These are phyloP conservation scores for Stenopsyche tienmushanensis DNA, from an alignment of 1,140 invertebrate genomes.

Conservation along the genomic window DNA sequence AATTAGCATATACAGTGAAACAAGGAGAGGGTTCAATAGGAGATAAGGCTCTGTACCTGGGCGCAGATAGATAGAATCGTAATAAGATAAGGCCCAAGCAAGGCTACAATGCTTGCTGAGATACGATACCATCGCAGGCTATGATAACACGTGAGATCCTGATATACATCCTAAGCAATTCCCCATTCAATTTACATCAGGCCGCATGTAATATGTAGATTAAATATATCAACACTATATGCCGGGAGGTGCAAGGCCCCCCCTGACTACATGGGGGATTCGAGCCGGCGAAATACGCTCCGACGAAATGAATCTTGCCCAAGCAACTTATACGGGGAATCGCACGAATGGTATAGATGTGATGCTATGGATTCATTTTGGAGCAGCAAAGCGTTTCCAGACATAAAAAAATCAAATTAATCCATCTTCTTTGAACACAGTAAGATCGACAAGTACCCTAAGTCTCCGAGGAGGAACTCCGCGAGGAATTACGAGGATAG, in stretches of 20 bases:
- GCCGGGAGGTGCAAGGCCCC: too few relatives aligned
- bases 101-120: neutral
- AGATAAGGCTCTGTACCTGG: neutral
- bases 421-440: too few relatives aligned
- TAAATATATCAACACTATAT: constrained; percentile 10
- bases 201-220: constrained; percentile 12
- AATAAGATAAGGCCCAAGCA: constrained; percentile 15
- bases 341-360: too few relatives aligned
- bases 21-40: neutral
- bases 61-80: constrained; percentile 10
- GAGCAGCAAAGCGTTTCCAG: too few relatives aligned
- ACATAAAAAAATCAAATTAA: too few relatives aligned
- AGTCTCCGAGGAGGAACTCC: too few relatives aligned
- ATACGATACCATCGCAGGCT: neutral
- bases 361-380: too few relatives aligned
- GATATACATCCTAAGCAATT: constrained; percentile 14
- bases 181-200: constrained; percentile 19
- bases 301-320: neutral
- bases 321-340: neutral
- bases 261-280: neutral
- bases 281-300: neutral
- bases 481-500: too few relatives aligned
- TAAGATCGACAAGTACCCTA: too few relatives aligned
- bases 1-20: constrained; percentile 30
- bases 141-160: too few relatives aligned